Evolutionary conservation across 2,888 invertebrate genomes (phyloP), one percentile per base, ranked within the genome.

Genomic region (Odontothrips loti): DNA sequence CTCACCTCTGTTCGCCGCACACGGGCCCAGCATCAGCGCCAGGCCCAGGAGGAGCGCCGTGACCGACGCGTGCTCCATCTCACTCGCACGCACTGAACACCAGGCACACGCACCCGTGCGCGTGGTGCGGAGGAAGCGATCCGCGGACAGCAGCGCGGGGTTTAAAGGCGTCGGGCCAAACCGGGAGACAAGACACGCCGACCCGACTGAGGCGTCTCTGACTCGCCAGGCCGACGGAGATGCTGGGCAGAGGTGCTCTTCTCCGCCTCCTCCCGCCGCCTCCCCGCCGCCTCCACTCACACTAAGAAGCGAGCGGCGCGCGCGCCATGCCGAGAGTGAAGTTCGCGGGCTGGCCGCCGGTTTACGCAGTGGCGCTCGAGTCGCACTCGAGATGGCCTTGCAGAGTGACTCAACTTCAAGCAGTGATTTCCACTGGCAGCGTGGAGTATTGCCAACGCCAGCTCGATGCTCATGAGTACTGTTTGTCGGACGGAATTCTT

Each of bases 1-100:
- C 93, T 93, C 93, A 93, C 93, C 93, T 93, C 92, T 93, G 91
- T 93, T 91, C 93, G 93, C 90, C 90, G 90, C 89, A 89, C 89
- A 87, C 86, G 87, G 87, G 85, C 86, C 88, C 91, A 93, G 92
- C 92, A 92, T 91, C 92, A 92, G 91, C 91, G 91, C 81, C 43
- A 81, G 48, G 79, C 82, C 58, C 82, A 79, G 80, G 79, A 79
- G 23, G n/a, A 29, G 17, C 29, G 58, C 34, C 47, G n/a, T 80
- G 1, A 48, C 79, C 81, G 58, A 15, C 48, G 43, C 79, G 29
- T n/a, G 78, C 81, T 47, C 29, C 48, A 27, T 34, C 81, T 29
- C 81, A 51, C 79, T 47, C 81, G 43, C 81, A 68, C 81, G 23
- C 20, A 80, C 80, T 15, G 1, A 27, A 75, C 10, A 34, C 80